These are phyloP conservation scores for Griposia aprilina DNA, from an alignment of 2,888 invertebrate species.

Conservation along the genomic window DNA sequence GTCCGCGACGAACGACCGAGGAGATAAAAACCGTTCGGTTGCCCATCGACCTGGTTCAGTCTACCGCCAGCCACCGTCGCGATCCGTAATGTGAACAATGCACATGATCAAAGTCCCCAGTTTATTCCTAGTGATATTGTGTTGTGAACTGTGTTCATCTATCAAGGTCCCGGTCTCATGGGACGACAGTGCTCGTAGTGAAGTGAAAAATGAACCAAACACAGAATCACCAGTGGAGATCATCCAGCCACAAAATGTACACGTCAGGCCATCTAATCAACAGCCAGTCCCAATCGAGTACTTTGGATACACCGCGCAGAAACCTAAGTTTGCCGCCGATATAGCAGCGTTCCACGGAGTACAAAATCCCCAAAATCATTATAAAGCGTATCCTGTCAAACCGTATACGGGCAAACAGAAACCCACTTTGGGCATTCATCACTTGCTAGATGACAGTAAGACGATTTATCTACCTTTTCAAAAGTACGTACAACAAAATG, in stretches of 20 bases:
- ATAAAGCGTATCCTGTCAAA: conserved; percentile 79
- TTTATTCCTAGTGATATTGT: conserved; percentile 78
- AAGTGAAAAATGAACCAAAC: conserved; percentile 74
- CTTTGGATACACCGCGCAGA: conserved; percentile 84
- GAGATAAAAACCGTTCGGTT: conserved; percentile 87
- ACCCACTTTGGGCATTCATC: conserved; percentile 81
- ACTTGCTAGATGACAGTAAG: conserved; percentile 75
- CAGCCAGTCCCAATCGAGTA: conserved; percentile 79
- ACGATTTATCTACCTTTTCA: conserved; percentile 77
- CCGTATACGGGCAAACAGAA: conserved; percentile 78
- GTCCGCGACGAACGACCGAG: conserved; percentile 87
- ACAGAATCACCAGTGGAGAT: conserved; percentile 63
- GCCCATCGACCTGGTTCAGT: conserved; percentile 85
- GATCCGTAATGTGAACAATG: conserved; percentile 88
- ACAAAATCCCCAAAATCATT: conserved; percentile 80
- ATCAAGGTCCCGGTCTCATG: conserved; percentile 85
- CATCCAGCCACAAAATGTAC: conserved; percentile 59
- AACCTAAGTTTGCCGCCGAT: conserved; percentile 85
- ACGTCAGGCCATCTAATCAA: conserved; percentile 27
- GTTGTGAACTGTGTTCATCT: conserved; percentile 80
- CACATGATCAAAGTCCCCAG: conserved; percentile 76
- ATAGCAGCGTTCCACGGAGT: conserved; percentile 85
- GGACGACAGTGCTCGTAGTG: conserved; percentile 80
- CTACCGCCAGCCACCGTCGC: conserved; percentile 79
- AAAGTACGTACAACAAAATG: conserved; percentile 75